Percentiles rank a stretch among this genome's conserved stretches.
These are phyloP conservation scores for Subacronicta megacephala DNA, from an alignment of 2,888 invertebrate genomes.

Conservation along the genomic window DNA sequence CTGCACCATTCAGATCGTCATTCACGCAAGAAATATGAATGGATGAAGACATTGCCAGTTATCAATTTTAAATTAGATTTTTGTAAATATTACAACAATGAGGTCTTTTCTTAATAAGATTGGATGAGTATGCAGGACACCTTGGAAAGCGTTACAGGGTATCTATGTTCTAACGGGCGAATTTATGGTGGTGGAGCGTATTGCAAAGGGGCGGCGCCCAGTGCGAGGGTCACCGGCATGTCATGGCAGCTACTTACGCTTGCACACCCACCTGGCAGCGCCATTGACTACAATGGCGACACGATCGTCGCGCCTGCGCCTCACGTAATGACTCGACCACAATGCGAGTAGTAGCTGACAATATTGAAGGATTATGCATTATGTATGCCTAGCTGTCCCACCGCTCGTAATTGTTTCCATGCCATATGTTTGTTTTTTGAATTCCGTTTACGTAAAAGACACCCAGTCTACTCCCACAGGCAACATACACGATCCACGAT, in stretches of 20 bases:
- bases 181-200: slow-evolving; percentile 16
- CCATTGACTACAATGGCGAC: slow-evolving; percentile 87
- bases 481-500: slow-evolving; percentile 47
- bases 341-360: slow-evolving; percentile 82
- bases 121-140: background rate
- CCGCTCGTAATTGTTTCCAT: slow-evolving; percentile 75
- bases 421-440: slow-evolving; percentile 63
- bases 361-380: slow-evolving; percentile 82
- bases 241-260: slow-evolving; percentile 78
- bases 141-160: background rate
- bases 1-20: slow-evolving; percentile 30
- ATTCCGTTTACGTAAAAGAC: slow-evolving; percentile 63
- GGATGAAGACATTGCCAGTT: slow-evolving; percentile 22
- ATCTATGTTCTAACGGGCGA: background rate
- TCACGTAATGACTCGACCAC: slow-evolving; percentile 79
- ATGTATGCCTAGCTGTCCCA: slow-evolving; percentile 71
- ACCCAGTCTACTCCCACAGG: slow-evolving; percentile 35
- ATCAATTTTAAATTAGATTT: slow-evolving; percentile 4
- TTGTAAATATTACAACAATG: background rate
- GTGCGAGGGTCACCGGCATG: slow-evolving; percentile 76
- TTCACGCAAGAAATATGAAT: slow-evolving; percentile 35
- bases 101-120: background rate
- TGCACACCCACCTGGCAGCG: slow-evolving; percentile 86
- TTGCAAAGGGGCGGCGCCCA: slow-evolving; percentile 33
- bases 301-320: slow-evolving; percentile 74